Base-by-base conservation (phyloP, 2,113 vertebrate species). In the Sceloporus undulatus region DNA sequence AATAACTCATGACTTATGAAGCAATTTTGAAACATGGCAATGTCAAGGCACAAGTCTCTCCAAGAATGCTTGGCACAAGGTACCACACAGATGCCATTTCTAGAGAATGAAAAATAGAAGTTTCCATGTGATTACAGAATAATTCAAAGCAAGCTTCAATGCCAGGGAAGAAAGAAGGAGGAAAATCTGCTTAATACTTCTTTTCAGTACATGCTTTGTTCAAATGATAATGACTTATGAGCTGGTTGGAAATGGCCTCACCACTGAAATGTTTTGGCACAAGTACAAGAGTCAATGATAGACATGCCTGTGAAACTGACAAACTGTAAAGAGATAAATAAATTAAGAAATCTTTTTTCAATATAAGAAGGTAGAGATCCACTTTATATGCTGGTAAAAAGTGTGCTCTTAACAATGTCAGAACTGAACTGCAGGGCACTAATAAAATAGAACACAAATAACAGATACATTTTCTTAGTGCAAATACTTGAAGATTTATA, bases 361-460 rank as follows among this genome's bases (percentile, higher is more conserved):
- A 89, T 3, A 93, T 93, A 94, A 93, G 92, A 93, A 88, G 13
- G 1, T 79, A 13, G 10, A 83, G 87, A 91, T 86, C 59, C 87
- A 89, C 62, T 89, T 93, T 87, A 87, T 83, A 93, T 94, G 29
- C 42, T 88, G 75, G 76, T 65, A 59, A 88, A 95, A 59, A 88
- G 42, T 90, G 38, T 0, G 1, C 83, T 95, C 78, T 95, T 78
- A 34, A 66, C 70, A 89, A 71, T 82, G 81, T 93, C 82, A 93
- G 85, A 88, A 94, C 4, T 92, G 76, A 92, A 92, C 85, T 91
- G 19, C 79, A 95, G 90, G 95, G 82, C 84, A 91, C 88, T 92
- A 93, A 94, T 92, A 96, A 96, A 95, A 86, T 80, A 80, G 89
- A 93, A 92, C 75, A 95, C 85, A 93, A 93, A 91, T 91, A 94